A percentile compares a stretch with the other conserved stretches of the same genome.
Evolutionary conservation across 2,888 invertebrate species (phyloP).

Genomic region (Poecilus cupreus): DNA sequence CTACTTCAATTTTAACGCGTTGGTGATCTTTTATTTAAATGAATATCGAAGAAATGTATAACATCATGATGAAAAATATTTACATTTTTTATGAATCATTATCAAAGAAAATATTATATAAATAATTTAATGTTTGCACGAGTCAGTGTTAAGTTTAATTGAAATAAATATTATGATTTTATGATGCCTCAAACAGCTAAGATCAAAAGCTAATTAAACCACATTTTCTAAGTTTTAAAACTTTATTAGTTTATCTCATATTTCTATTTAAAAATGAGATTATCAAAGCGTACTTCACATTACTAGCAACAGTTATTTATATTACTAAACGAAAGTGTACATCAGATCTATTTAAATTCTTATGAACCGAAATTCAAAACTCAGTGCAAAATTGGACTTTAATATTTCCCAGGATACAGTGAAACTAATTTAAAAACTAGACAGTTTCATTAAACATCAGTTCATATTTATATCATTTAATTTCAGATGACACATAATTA

Average conservation of each 20-base stretch:
- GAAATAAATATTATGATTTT: conserved; percentile 27
- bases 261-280: background rate
- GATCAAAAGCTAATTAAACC: conserved; percentile 21
- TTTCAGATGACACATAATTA: background rate
- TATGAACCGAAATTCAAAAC: background rate
- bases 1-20: no score
- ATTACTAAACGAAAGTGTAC: background rate
- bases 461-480: background rate
- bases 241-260: background rate
- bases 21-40: no score
- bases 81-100: no score
- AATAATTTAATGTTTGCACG: background rate
- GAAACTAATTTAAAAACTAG: background rate
- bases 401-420: background rate
- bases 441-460: background rate
- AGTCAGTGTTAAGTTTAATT: conserved; percentile 12
- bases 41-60: no score
- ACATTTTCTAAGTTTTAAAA: background rate
- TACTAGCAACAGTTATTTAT: background rate
- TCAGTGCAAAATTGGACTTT: background rate
- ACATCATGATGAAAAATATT: no score
- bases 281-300: background rate
- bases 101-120: background rate
- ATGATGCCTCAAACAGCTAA: background rate
- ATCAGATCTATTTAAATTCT: background rate